Percentiles rank a stretch among this genome's conserved stretches.
These are phyloP conservation scores for Euborellia annulipes DNA, from an alignment of 1,140 invertebrate genomes.

Conservation along the genomic window DNA sequence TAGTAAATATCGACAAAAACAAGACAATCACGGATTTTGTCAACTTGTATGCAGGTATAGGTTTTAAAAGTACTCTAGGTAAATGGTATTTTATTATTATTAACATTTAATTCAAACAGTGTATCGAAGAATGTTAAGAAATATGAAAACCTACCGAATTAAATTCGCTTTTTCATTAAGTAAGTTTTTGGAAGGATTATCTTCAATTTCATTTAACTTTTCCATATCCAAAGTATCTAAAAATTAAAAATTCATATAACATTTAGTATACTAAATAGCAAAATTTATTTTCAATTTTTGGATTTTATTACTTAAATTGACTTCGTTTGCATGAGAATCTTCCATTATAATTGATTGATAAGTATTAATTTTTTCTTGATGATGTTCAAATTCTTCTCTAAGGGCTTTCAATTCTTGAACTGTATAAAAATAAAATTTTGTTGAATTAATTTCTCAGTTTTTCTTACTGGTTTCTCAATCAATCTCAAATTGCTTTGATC, in stretches of 20 bases:
- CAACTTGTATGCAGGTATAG: no score
- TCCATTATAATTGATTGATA: constrained; percentile 66
- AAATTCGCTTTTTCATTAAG: constrained; percentile 43
- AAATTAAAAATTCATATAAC: constrained; percentile 10
- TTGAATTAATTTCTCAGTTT: constrained; percentile 2
- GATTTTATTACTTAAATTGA: constrained; percentile 51
- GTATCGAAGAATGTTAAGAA: no score
- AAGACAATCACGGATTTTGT: no score
- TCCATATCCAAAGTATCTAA: constrained; percentile 31
- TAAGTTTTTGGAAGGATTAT: constrained; percentile 45
- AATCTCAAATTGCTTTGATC: no score
- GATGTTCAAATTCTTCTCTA: constrained; percentile 79
- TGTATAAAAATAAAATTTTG: constrained; percentile 22
- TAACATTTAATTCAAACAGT: no score
- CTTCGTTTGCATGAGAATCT: constrained; percentile 35
- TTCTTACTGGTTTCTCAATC: no score
- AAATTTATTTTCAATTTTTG: constrained; percentile 15
- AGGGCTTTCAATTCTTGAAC: constrained; percentile 64
- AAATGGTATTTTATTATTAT: no score
- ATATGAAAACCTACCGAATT: no score
- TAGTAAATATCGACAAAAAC: no score
- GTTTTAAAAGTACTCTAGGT: no score
- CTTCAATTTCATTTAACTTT: constrained; percentile 36
- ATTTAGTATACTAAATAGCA: constrained; percentile 19
- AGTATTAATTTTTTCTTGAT: constrained; percentile 84